phyloP scores from a whole-genome alignment of 2,113 vertebrate genomes.

The Penelope pileata region DNA sequence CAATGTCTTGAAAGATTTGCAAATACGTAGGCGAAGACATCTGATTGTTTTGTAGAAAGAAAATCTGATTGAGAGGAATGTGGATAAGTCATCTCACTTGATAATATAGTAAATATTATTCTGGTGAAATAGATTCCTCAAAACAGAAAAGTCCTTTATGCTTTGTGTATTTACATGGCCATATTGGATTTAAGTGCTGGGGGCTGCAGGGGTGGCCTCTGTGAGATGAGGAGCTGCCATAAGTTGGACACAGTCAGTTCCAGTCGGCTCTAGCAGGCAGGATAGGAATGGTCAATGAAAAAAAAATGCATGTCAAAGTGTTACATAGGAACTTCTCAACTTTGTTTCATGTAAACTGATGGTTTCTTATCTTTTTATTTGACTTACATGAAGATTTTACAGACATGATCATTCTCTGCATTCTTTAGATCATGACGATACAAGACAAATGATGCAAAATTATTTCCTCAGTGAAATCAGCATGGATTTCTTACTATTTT shows the following conservation, averaged over 20 bases:
- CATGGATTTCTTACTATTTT: background rate
- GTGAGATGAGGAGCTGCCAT: background rate
- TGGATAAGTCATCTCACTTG: background rate
- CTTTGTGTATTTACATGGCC: background rate
- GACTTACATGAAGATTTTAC: background rate
- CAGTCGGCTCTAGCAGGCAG: background rate
- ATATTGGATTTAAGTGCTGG: background rate
- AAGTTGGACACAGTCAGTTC: background rate
- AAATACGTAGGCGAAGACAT: too few species aligned
- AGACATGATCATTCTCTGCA: background rate
- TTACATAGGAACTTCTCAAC: background rate
- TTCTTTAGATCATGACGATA: background rate
- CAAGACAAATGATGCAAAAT: background rate
- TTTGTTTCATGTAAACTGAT: background rate
- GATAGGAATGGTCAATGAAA: background rate
- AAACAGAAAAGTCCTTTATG: background rate
- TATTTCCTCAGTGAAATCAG: background rate
- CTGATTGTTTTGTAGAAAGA: too few species aligned
- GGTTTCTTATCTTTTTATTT: background rate
- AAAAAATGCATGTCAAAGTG: background rate
- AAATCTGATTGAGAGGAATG: too few species aligned
- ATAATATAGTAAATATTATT: background rate
- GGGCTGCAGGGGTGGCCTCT: background rate
- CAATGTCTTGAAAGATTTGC: too few species aligned
- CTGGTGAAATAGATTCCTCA: background rate